These are phyloP conservation scores for Agrotis exclamationis DNA, from an alignment of 2,888 invertebrate genomes.

Conservation along the genomic window DNA sequence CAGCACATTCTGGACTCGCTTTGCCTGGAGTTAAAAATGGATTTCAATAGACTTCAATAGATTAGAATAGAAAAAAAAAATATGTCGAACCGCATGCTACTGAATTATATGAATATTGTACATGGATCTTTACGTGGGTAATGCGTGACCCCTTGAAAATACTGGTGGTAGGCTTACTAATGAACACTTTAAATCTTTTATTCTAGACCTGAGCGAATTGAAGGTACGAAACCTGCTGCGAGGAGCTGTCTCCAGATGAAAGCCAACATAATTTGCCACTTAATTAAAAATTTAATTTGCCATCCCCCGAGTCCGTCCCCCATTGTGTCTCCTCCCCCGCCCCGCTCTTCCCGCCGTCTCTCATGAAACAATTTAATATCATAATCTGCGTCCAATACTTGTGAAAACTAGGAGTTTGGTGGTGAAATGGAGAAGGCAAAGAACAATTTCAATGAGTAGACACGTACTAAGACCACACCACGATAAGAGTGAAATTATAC, in stretches of 20 bases:
- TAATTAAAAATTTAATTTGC: neutral
- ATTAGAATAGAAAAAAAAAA: too few species aligned
- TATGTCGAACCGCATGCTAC: too few species aligned
- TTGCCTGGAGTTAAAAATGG: neutral
- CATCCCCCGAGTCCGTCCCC: constrained; percentile 70
- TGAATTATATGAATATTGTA: too few species aligned
- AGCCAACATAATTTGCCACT: neutral
- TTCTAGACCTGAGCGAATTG: too few species aligned
- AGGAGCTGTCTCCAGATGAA: neutral
- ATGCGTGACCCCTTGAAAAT: too few species aligned
- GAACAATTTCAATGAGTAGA: neutral
- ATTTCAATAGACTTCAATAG: neutral
- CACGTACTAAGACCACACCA: too few species aligned
- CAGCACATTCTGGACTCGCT: neutral
- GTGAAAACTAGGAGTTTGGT: constrained; percentile 50
- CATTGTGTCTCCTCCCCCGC: constrained; percentile 59
- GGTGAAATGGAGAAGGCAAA: constrained; percentile 56
- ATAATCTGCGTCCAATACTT: constrained; percentile 84
- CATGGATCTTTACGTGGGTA: too few species aligned
- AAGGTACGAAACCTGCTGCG: too few species aligned
- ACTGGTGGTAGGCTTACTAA: too few species aligned
- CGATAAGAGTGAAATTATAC: too few species aligned
- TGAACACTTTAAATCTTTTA: too few species aligned
- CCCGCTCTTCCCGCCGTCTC: constrained; percentile 57
- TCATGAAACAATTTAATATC: constrained; percentile 90